Conservation (phyloP, 2,113 vertebrate genomes). For the Prolemur simus region DNA sequence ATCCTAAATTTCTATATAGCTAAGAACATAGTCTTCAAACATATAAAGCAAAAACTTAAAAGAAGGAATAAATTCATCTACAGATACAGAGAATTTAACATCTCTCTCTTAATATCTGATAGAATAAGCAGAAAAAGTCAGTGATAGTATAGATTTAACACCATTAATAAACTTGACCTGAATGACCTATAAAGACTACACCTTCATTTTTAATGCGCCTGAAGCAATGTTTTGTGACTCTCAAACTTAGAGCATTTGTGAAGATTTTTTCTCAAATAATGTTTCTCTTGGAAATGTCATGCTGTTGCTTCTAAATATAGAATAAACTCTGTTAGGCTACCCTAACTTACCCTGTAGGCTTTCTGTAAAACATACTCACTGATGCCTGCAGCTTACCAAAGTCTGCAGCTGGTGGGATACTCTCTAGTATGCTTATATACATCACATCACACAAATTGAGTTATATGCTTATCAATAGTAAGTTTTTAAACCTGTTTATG, state of each 20-base stretch:
- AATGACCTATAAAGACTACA: not conserved
- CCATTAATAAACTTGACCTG: not conserved
- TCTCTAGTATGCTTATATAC: not conserved
- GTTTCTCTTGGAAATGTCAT: not conserved
- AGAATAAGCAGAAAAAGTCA: not conserved
- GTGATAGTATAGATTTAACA: not conserved
- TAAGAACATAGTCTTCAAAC: not conserved
- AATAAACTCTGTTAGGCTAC: not conserved
- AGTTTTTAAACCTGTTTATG: not conserved
- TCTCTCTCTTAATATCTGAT: not conserved
- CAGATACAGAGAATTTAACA: not conserved
- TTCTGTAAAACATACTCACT: not conserved
- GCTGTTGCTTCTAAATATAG: not conserved
- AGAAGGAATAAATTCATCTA: not conserved
- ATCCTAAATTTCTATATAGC: not conserved
- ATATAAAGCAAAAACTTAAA: not conserved
- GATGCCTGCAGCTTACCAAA: not conserved
- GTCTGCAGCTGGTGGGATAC: not conserved
- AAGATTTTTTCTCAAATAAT: not conserved
- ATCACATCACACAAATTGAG: not conserved
- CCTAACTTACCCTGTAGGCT: not conserved
- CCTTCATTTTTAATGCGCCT: not conserved
- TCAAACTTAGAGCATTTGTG: not conserved
- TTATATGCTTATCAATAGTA: not conserved
- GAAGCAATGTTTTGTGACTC: not conserved